phyloP scores from a whole-genome alignment of 2,888 invertebrate genomes.

The Rhabditoides inermis region DNA sequence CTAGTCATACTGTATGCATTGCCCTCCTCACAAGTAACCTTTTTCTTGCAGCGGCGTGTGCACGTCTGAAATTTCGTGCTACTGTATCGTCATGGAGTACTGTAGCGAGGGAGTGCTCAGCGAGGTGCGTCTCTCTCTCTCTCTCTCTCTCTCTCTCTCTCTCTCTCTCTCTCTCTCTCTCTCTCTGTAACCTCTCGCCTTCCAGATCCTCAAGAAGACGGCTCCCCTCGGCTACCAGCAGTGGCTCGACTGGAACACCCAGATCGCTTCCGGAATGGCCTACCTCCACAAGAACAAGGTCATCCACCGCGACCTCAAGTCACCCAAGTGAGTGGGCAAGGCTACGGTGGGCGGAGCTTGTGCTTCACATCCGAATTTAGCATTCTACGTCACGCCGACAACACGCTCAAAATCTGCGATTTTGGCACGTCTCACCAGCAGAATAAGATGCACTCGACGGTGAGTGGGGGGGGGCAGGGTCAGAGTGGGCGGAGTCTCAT shows the following conservation, averaged over 20 bases:
- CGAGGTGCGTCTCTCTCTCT: slow-evolving; percentile 61
- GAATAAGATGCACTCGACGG: slow-evolving; percentile 58
- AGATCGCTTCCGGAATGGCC: slow-evolving; percentile 90
- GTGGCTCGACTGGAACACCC: slow-evolving; percentile 78
- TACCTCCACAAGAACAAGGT: slow-evolving; percentile 91
- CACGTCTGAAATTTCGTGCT: slow-evolving; percentile 79
- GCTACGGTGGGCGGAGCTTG: too few relatives aligned
- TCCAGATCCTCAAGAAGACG: neutral
- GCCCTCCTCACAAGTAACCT: too few relatives aligned
- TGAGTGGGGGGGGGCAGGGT: too few relatives aligned
- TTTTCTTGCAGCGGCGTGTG: slow-evolving; percentile 72
- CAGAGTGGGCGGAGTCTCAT: too few relatives aligned
- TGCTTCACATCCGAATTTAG: slow-evolving; percentile 35
- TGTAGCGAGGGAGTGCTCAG: slow-evolving; percentile 90
- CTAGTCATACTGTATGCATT: too few relatives aligned
- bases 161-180: neutral
- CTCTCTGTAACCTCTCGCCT: neutral
- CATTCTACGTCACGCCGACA: slow-evolving; percentile 55
- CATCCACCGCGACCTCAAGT: slow-evolving; percentile 94
- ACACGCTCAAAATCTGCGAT: slow-evolving; percentile 82
- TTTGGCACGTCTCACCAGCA: slow-evolving; percentile 73
- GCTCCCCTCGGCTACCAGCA: neutral
- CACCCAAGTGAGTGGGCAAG: slow-evolving; percentile 96
- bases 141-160: neutral
- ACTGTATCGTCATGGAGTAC: slow-evolving; percentile 94